phyloP scores from a whole-genome alignment of 1,140 invertebrate genomes.

The Lordiphosa clarofinis region DNA sequence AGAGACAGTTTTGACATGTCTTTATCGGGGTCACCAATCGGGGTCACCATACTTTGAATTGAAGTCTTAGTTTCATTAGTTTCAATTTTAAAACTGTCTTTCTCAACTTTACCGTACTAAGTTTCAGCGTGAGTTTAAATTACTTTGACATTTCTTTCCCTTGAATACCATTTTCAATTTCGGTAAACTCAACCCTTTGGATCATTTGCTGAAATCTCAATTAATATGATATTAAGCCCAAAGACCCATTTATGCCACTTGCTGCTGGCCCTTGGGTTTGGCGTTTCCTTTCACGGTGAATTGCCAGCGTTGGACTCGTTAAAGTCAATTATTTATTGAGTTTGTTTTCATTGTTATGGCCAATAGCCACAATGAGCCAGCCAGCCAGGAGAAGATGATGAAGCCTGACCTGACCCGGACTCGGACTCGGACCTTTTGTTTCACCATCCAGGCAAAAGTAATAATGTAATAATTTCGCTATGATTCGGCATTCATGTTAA shows the following conservation, averaged over 20 bases:
- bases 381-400: background rate
- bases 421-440: slow-evolving; percentile 7
- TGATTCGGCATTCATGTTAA: slow-evolving; percentile 67
- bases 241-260: slow-evolving; percentile 9
- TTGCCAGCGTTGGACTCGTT: slow-evolving; percentile 8
- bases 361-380: slow-evolving; percentile 28
- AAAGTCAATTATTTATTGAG: slow-evolving; percentile 69
- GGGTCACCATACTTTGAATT: too few relatives aligned
- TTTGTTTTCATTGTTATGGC: slow-evolving; percentile 44
- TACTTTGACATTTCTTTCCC: slow-evolving; percentile 4
- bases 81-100: too few relatives aligned
- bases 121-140: background rate
- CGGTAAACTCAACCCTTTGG: too few relatives aligned
- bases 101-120: too few relatives aligned
- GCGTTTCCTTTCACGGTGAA: background rate
- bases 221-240: slow-evolving; percentile 11
- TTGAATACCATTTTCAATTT: background rate
- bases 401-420: slow-evolving; percentile 1
- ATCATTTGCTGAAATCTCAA: slow-evolving; percentile 3
- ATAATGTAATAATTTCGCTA: slow-evolving; percentile 71
- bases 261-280: background rate
- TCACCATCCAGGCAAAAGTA: slow-evolving; percentile 28
- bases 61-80: too few relatives aligned
- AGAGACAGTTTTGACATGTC: too few relatives aligned
- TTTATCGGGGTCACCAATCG: too few relatives aligned